Evolutionary conservation across 2,113 vertebrate species (phyloP).

Genomic region (Sinocyclocheilus rhinocerous): DNA sequence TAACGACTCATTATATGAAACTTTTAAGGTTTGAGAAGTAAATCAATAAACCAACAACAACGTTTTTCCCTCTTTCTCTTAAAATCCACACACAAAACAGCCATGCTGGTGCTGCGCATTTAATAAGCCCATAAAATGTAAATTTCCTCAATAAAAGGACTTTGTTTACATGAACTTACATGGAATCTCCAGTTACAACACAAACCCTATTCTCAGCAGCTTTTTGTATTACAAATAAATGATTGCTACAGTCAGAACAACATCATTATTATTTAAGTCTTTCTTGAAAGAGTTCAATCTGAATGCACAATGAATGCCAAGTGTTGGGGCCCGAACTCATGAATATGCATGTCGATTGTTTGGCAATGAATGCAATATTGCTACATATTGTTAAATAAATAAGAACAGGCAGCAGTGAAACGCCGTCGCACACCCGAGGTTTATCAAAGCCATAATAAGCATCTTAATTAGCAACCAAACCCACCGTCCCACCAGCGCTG

Average conservation of each 20-base stretch:
- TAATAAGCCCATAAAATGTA: too few species aligned
- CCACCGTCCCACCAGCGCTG: neutral
- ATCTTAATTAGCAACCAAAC: neutral
- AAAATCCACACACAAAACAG: too few species aligned
- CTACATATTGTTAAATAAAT: slow-evolving; percentile 3
- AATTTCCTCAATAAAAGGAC: neutral
- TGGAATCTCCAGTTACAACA: neutral
- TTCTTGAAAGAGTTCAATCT: neutral
- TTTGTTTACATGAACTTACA: too few species aligned
- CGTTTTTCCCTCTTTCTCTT: neutral
- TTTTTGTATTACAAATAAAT: neutral
- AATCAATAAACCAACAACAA: neutral
- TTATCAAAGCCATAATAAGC: neutral
- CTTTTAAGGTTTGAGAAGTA: neutral
- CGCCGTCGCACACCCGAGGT: neutral
- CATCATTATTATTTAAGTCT: neutral
- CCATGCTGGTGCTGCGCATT: too few species aligned
- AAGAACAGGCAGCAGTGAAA: neutral
- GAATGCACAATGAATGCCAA: slow-evolving; percentile 28
- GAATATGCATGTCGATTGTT: slow-evolving; percentile 7
- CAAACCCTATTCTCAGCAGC: neutral
- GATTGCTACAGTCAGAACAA: neutral
- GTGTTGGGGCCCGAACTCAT: neutral
- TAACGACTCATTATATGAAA: too few species aligned
- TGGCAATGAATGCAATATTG: neutral